Percentiles rank a stretch among this genome's conserved stretches.
These are phyloP conservation scores for Monochamus saltuarius DNA, from an alignment of 1,140 invertebrate genomes.

Conservation along the genomic window DNA sequence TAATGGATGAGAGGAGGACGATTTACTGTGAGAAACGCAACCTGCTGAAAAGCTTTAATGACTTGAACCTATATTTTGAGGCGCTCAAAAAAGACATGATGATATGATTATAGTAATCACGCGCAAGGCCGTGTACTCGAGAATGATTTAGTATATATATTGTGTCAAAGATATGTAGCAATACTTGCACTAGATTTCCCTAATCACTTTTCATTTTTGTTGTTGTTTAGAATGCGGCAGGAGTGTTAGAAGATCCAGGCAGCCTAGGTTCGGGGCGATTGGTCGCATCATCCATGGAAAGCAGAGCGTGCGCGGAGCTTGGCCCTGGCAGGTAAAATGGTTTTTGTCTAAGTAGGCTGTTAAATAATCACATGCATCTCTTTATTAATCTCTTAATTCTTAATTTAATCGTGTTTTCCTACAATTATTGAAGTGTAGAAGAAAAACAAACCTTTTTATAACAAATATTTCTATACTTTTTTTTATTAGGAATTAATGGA, in stretches of 20 bases:
- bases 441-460: no score
- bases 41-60: no score
- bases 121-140: neutral
- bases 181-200: conserved; percentile 1
- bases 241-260: conserved; percentile 57
- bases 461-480: no score
- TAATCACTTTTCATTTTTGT: conserved; percentile 11
- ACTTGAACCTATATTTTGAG: no score
- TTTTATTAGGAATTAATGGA: no score
- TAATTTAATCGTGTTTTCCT: no score
- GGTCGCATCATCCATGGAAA: conserved; percentile 77
- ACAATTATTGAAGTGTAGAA: no score
- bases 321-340: conserved; percentile 76
- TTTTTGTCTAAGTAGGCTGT: no score
- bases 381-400: no score
- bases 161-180: no score
- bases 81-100: conserved; percentile 1
- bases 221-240: conserved; percentile 58
- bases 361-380: no score
- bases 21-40: no score
- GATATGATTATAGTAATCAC: neutral
- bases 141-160: neutral
- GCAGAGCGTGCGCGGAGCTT: conserved; percentile 74
- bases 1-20: neutral
- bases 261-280: conserved; percentile 54